A percentile compares a stretch with the other conserved stretches of the same genome.
Conservation (phyloP, 2,888 invertebrate genomes). For the Pilophorus perplexus region DNA sequence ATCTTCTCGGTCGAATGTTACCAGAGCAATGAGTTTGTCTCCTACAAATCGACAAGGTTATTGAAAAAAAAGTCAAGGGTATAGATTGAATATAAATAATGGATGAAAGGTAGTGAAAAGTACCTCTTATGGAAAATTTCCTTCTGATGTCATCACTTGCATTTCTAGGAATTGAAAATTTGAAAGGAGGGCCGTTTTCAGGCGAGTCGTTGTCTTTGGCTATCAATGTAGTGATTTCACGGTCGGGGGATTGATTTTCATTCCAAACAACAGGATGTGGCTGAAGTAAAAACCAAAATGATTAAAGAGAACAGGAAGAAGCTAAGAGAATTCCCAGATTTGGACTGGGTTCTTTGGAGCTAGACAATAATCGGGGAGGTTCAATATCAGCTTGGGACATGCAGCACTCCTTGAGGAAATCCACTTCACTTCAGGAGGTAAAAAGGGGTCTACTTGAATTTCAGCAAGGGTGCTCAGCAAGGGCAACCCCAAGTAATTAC, state of each 20-base stretch:
- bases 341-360: too few species aligned
- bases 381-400: too few species aligned
- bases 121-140: slow-evolving; percentile 61
- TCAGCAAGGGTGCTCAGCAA: too few species aligned
- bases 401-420: too few species aligned
- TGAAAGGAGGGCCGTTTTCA: slow-evolving; percentile 83
- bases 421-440: too few species aligned
- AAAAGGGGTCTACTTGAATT: too few species aligned
- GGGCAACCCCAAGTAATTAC: too few species aligned
- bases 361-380: too few species aligned
- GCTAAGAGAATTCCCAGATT: too few species aligned
- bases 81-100: too few species aligned
- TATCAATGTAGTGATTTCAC: slow-evolving; percentile 62
- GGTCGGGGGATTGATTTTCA: slow-evolving; percentile 68
- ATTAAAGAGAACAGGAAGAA: background rate
- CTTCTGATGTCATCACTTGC: slow-evolving; percentile 66
- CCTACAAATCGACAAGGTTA: slow-evolving; percentile 52
- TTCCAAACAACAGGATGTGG: slow-evolving; percentile 78
- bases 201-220: slow-evolving; percentile 79
- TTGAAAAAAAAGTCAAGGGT: too few species aligned
- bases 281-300: slow-evolving; percentile 50
- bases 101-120: too few species aligned
- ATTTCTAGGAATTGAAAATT: slow-evolving; percentile 64
- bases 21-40: slow-evolving; percentile 67
- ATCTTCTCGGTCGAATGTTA: slow-evolving; percentile 80